Base-by-base conservation (phyloP, 2,113 vertebrate genomes). In the Arizona elegans region DNA sequence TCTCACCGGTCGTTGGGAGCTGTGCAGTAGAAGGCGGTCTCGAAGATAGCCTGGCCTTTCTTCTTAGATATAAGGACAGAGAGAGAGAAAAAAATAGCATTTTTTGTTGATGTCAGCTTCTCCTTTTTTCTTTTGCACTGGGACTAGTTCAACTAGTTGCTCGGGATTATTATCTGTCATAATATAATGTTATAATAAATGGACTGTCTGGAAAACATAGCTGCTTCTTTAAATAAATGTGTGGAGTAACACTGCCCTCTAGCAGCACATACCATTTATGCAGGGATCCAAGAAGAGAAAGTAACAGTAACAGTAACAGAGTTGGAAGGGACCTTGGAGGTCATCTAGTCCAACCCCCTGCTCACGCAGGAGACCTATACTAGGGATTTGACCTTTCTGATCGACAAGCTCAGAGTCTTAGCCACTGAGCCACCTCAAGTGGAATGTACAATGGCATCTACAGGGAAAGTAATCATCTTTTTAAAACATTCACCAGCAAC, bases 31-130 rank as follows among this genome's bases (percentile, higher is more conserved):
- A 38, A 38, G 38, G 38, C 38, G 38, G 38, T 38, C 38, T 38
- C 38, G 38, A 38, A 38, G 38, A 38, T 38, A 38, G 38, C 38
- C 38, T 38, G 38, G 1, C 38, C 38, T 2, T 38, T 38, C 38
- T 75, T 38, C n/a, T 33, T 33, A 15, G n/a, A 75, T 38, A 75
- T 15, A 75, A 33, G 2, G 6, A 75, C 5, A 38, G 1, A 0
- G 29, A 4, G n/a, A 1, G n/a, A 1, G 2, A 3, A 3, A 2
- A 7, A 17, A 33, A 19, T 38, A 75, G 15, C 15, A 33, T 0
- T 75, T 8, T 6, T 19, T 38, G 15, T 43, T 33, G 70, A 2
- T 38, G 15, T 19, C n/a, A 75, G 2, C 15, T 38, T 38, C n/a
- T 75, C 1, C n/a, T 75, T 75, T 75, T 33, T 75, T 19, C n/a